Evolutionary conservation across 2,113 vertebrate species (phyloP).

Genomic region (Lophura nycthemera): DNA sequence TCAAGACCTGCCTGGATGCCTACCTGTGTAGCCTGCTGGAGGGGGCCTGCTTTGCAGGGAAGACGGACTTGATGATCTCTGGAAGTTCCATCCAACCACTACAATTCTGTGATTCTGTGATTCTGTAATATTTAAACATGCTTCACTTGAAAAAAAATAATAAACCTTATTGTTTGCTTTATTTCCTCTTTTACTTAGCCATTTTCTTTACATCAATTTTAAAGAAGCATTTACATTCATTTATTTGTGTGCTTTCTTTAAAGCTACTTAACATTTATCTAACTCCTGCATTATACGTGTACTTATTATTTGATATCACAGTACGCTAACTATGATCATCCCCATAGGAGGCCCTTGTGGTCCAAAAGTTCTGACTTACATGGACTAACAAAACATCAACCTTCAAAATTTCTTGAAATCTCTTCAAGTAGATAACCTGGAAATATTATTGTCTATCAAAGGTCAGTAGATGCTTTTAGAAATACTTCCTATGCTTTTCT

Average conservation of each 20-base stretch:
- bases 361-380: background rate
- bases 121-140: background rate
- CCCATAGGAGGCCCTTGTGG: background rate
- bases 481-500: background rate
- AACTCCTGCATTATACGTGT: background rate
- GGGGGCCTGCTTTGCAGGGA: too few relatives aligned
- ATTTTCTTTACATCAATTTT: background rate
- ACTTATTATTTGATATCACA: background rate
- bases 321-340: background rate
- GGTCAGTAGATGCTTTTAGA: background rate
- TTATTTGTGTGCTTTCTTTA: background rate
- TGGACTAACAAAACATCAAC: background rate
- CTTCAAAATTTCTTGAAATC: background rate
- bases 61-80: too few relatives aligned
- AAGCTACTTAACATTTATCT: background rate
- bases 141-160: background rate
- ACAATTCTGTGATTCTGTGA: too few relatives aligned
- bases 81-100: too few relatives aligned
- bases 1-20: too few relatives aligned
- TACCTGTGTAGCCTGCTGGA: too few relatives aligned
- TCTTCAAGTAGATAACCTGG: background rate
- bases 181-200: background rate
- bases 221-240: background rate
- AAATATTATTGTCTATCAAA: background rate
- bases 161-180: background rate